A percentile compares a stretch with the other conserved stretches of the same genome.
phyloP scores from a whole-genome alignment of 1,140 invertebrate species.

The Bombus sibiricus region DNA sequence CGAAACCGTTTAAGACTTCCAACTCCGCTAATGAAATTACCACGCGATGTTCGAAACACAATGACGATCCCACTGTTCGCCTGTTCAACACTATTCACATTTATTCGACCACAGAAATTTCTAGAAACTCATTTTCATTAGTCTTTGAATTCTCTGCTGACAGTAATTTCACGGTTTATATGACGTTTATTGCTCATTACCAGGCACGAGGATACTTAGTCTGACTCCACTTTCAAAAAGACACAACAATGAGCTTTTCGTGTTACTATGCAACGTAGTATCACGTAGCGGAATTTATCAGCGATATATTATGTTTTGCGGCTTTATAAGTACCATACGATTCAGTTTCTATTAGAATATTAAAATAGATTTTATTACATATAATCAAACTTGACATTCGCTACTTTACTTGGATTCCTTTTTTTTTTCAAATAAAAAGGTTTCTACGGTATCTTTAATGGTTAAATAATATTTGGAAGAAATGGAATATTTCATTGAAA shows the following conservation, averaged over 20 bases:
- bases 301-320: too few species aligned
- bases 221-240: too few species aligned
- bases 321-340: neutral
- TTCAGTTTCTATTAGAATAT: neutral
- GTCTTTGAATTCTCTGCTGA: neutral
- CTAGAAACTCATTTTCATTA: conserved; percentile 9
- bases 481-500: too few species aligned
- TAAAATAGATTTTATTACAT: neutral
- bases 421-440: too few species aligned
- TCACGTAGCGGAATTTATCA: neutral
- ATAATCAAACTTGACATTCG: too few species aligned
- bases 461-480: too few species aligned
- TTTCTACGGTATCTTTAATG: too few species aligned
- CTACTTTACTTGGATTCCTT: too few species aligned
- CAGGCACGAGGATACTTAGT: neutral
- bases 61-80: neutral
- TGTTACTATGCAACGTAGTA: neutral
- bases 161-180: conserved; percentile 19
- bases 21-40: neutral
- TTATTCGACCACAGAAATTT: neutral
- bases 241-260: too few species aligned
- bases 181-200: conserved; percentile 19
- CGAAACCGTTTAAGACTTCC: neutral
- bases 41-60: neutral
- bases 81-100: neutral